A percentile compares a stretch with the other conserved stretches of the same genome.
phyloP scores from a whole-genome alignment of 2,888 invertebrate genomes.

The Maniola hyperantus region DNA sequence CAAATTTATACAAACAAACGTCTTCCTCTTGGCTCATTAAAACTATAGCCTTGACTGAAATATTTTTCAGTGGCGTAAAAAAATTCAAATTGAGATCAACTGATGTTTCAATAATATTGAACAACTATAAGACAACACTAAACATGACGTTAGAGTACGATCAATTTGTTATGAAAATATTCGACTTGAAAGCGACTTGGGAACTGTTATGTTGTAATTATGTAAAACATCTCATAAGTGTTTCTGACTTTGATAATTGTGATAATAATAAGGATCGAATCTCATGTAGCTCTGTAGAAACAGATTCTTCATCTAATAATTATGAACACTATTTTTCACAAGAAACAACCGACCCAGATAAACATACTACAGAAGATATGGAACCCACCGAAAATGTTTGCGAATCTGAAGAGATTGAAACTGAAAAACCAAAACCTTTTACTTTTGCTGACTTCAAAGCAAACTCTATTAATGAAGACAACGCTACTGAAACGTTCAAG shows the following conservation, averaged over 20 bases:
- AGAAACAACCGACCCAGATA: conserved; percentile 39
- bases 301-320: conserved; percentile 69
- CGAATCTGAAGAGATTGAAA: conserved; percentile 37
- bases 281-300: conserved; percentile 68
- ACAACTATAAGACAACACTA: conserved; percentile 80
- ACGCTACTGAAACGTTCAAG: conserved; percentile 44
- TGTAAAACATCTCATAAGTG: conserved; percentile 71
- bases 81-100: conserved; percentile 84
- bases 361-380: conserved; percentile 22
- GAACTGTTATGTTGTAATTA: conserved; percentile 83
- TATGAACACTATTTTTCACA: conserved; percentile 66
- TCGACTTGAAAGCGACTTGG: conserved; percentile 84
- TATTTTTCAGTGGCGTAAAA: conserved; percentile 88
- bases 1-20: conserved; percentile 95
- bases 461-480: conserved; percentile 54
- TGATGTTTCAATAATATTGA: conserved; percentile 84
- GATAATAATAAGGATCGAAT: conserved; percentile 61
- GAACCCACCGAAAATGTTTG: conserved; percentile 36
- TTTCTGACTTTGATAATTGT: conserved; percentile 69
- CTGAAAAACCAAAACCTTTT: conserved; percentile 72
- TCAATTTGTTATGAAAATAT: conserved; percentile 82
- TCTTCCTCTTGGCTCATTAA: conserved; percentile 96
- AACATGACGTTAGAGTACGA: conserved; percentile 81
- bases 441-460: conserved; percentile 83
- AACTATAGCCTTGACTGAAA: conserved; percentile 92